Percentiles rank a stretch among this genome's conserved stretches.
These are phyloP conservation scores for Tretioscincus oriximinensis DNA, from an alignment of 2,113 vertebrate genomes.

Conservation along the genomic window DNA sequence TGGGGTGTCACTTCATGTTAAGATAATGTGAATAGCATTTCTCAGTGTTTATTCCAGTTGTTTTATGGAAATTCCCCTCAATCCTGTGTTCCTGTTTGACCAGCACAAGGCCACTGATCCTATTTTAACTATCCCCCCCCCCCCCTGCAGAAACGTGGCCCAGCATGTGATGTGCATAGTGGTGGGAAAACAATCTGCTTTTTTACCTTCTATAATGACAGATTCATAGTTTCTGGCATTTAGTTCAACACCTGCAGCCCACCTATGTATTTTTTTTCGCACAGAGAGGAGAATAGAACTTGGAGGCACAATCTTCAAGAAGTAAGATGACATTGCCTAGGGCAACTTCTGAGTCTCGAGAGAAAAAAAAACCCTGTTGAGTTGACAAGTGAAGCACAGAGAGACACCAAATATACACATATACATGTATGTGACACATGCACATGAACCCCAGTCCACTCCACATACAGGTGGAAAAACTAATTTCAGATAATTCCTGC, in stretches of 20 bases:
- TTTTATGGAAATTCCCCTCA: too few species aligned
- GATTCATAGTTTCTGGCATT: background rate
- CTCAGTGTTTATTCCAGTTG: too few species aligned
- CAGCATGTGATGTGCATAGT: background rate
- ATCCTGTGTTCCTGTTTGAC: too few species aligned
- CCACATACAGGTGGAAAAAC: background rate
- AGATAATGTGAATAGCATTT: too few species aligned
- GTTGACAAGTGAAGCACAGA: background rate
- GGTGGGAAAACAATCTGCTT: background rate
- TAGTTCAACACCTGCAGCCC: background rate
- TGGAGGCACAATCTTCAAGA: rapidly evolving
- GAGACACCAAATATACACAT: background rate
- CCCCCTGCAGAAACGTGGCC: background rate
- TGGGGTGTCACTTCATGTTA: too few species aligned
- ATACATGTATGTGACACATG: background rate
- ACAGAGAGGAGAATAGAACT: slow-evolving; percentile 26
- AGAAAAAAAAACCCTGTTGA: rapidly evolving
- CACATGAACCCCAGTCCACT: background rate
- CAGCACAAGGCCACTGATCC: background rate
- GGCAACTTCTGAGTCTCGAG: background rate
- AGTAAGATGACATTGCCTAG: background rate
- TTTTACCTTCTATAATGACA: rapidly evolving
- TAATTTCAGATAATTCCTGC: background rate
- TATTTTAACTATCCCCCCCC: background rate
- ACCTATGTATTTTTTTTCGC: background rate